Conservation (phyloP, 2,113 vertebrate genomes). For the Bubo bubo region DNA sequence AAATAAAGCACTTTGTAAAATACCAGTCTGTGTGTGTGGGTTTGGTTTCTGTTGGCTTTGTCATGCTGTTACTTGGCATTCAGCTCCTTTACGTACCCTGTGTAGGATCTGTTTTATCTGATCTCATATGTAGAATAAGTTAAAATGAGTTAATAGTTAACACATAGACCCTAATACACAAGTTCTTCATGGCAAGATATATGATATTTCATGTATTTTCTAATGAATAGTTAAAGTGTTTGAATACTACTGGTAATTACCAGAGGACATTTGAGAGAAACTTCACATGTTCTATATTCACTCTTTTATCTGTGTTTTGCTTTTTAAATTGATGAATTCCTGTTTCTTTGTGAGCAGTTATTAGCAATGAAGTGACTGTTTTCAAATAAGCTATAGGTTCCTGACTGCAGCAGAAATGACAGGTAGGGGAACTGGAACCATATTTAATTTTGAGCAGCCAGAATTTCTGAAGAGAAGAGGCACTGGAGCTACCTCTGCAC, state of each 20-base stretch:
- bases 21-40: background rate
- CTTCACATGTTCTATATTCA: background rate
- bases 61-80: background rate
- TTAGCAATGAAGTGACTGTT: background rate
- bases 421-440: background rate
- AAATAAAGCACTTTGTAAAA: background rate
- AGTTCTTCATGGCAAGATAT: background rate
- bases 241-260: background rate
- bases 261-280: background rate
- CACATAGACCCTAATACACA: background rate
- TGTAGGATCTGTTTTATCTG: background rate
- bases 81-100: background rate
- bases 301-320: background rate
- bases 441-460: background rate
- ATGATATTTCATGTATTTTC: background rate
- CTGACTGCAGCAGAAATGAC: background rate
- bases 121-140: background rate
- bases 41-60: conserved; percentile 7
- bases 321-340: background rate
- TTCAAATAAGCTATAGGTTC: background rate
- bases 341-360: background rate
- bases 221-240: background rate
- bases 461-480: background rate
- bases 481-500: background rate
- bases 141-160: background rate